Evolutionary conservation across 2,888 invertebrate species (phyloP).

Genomic region (Ormia ochracea): DNA sequence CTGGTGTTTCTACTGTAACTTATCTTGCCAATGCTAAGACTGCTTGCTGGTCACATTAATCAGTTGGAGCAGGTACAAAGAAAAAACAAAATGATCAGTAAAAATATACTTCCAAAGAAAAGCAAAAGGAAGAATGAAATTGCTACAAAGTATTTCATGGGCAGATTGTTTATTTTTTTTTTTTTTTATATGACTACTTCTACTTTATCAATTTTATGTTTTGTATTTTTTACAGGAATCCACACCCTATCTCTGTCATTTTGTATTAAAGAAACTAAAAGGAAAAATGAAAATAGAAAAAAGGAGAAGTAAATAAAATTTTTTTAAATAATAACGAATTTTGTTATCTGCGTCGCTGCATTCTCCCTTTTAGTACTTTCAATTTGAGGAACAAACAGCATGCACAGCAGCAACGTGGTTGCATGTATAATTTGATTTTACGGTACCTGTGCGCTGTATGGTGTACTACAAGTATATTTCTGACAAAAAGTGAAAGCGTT

Average conservation of each 20-base stretch:
- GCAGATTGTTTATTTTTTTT: constrained; percentile 5
- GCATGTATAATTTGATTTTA: not conserved
- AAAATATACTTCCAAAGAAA: constrained; percentile 4
- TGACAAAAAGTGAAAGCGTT: constrained; percentile 59
- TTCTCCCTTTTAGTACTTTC: constrained; percentile 48
- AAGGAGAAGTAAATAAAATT: not conserved
- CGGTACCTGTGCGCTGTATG: not conserved
- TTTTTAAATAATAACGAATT: constrained; percentile 31
- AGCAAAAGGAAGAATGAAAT: not conserved
- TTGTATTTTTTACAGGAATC: constrained; percentile 17
- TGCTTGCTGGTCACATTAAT: constrained; percentile 56
- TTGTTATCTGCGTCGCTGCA: constrained; percentile 15
- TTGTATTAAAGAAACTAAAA: constrained; percentile 23
- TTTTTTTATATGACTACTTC: constrained; percentile 7
- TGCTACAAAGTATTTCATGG: constrained; percentile 40
- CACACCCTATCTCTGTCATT: constrained; percentile 55
- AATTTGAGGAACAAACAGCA: not conserved
- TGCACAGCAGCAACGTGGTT: constrained; percentile 22
- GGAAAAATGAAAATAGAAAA: not conserved
- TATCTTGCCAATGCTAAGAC: constrained; percentile 6
- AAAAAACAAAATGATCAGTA: constrained; percentile 34
- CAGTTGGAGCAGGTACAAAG: constrained; percentile 33
- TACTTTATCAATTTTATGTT: constrained; percentile 12
- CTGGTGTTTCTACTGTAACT: constrained; percentile 38
- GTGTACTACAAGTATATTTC: constrained; percentile 26